These are phyloP conservation scores for Mareca penelope DNA, from an alignment of 2,797 vertebrate genomes.

Conservation along the genomic window DNA sequence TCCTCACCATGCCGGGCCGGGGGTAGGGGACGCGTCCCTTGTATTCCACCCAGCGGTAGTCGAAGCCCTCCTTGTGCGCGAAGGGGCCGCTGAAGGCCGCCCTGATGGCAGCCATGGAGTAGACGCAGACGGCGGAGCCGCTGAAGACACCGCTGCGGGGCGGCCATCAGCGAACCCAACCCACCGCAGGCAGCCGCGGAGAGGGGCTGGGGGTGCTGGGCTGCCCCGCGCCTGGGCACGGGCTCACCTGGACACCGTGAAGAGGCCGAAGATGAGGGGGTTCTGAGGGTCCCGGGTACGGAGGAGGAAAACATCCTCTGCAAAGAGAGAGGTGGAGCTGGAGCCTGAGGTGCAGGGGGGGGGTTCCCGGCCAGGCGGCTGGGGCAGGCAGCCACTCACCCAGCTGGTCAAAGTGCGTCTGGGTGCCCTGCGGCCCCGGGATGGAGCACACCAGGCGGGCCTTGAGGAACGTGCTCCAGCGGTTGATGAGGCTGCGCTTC, in stretches of 20 bases:
- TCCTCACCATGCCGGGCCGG: constrained; percentile 86
- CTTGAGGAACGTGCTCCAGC: constrained; percentile 85
- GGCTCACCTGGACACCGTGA: constrained; percentile 86
- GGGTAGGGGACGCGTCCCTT: constrained; percentile 88
- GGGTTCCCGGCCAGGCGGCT: rapidly evolving
- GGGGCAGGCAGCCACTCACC: constrained; percentile 65
- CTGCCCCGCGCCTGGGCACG: not conserved
- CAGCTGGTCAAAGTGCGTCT: constrained; percentile 86
- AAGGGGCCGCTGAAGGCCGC: constrained; percentile 88
- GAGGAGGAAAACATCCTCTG: constrained; percentile 89
- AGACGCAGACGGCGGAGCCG: constrained; percentile 86
- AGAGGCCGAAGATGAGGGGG: constrained; percentile 86
- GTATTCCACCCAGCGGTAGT: constrained; percentile 88
- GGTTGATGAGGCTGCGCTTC: constrained; percentile 87
- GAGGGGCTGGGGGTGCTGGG: not conserved
- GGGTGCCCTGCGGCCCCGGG: constrained; percentile 80
- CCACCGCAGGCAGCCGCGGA: rapidly evolving
- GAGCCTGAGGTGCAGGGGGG: not conserved
- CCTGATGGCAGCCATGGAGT: constrained; percentile 84
- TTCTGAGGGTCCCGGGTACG: constrained; percentile 85
- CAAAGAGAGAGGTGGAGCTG: not conserved
- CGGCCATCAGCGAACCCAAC: not conserved
- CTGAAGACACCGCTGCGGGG: constrained; percentile 77
- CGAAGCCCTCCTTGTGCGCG: constrained; percentile 85
- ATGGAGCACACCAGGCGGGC: constrained; percentile 84